A percentile compares a stretch with the other conserved stretches of the same genome.
Conservation (phyloP, 2,888 invertebrate genomes). For the Abscondita cerata region DNA sequence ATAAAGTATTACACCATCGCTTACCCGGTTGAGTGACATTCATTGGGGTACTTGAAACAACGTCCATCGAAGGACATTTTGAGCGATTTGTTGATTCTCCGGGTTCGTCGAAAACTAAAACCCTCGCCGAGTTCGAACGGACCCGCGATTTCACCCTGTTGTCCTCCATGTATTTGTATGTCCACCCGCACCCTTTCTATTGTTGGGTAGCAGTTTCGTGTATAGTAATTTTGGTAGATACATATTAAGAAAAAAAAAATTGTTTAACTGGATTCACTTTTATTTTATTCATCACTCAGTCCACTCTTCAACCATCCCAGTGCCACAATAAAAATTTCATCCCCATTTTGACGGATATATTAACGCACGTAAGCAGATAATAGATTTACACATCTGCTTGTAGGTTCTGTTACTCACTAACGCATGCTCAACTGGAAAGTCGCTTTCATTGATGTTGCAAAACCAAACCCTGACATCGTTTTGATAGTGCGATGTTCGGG, state of each 20-base stretch:
- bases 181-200: constrained; percentile 33
- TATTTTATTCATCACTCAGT: neutral
- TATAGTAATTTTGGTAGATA: neutral
- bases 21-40: constrained; percentile 47
- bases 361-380: constrained; percentile 27
- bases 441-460: constrained; percentile 35
- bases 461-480: constrained; percentile 37
- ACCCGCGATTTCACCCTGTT: constrained; percentile 54
- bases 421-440: constrained; percentile 35
- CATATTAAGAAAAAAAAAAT: neutral
- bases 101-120: constrained; percentile 78
- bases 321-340: constrained; percentile 22
- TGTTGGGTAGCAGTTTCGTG: constrained; percentile 8
- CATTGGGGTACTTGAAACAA: constrained; percentile 35
- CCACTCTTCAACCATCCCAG: constrained; percentile 15
- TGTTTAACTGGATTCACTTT: neutral
- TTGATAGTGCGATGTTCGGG: constrained; percentile 16
- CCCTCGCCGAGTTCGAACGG: constrained; percentile 71
- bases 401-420: constrained; percentile 15
- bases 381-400: constrained; percentile 26
- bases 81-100: constrained; percentile 45
- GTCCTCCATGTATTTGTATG: constrained; percentile 51
- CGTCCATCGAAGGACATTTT: constrained; percentile 44
- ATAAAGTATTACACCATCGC: neutral
- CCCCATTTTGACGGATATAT: constrained; percentile 21